Evolutionary conservation across 2,113 vertebrate genomes (phyloP), one percentile per base, ranked within the genome.

Genomic region (Eupsittula cactorum): DNA sequence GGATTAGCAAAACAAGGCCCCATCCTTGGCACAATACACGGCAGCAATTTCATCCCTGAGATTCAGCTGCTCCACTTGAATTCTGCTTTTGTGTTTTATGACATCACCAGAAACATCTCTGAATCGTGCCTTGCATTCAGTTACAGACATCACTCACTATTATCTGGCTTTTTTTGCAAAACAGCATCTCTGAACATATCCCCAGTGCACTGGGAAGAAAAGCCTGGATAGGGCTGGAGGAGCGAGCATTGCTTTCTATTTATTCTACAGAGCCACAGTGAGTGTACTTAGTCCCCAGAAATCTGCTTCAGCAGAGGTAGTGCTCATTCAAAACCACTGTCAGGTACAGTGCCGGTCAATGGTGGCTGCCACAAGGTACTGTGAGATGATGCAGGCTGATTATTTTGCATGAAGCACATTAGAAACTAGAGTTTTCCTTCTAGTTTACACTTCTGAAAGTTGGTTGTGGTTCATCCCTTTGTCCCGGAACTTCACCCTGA

Each of bases 31-130:
- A 77, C 44, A 53, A 67, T 1, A 29, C 78, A 42, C 10, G 4
- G 37, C 86, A 79, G 69, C 88, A 86, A 97, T 96, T 93, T 92
- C 82, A 90, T 73, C 83, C 91, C 53, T 0, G 0, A 28, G 31
- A 49, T 41, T 75, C 3, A 13, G 68, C 80, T 68, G 41, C 60
- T 92, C 53, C 71, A 28, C 62, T 87, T 96, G 73, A 96, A 84
- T 94, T 60, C 49, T 62, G 92, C 90, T 92, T 94, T 92, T 93
- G 85, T 92, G 59, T 49, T 67, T 75, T 9, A 89, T 8, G 55
- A 39, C 83, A 89, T 20, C 31, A 55, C 16, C 16, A 44, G 88
- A 64, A 79, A 10, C 60, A n/a, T 57, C 67, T 31, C 71, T 65
- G 55, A 93, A 41, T 64, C 5, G 39, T 7, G 49, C 81, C 75